Evolutionary conservation across 2,113 vertebrate species (phyloP).

Genomic region (Psammodynastes pulverulentus): DNA sequence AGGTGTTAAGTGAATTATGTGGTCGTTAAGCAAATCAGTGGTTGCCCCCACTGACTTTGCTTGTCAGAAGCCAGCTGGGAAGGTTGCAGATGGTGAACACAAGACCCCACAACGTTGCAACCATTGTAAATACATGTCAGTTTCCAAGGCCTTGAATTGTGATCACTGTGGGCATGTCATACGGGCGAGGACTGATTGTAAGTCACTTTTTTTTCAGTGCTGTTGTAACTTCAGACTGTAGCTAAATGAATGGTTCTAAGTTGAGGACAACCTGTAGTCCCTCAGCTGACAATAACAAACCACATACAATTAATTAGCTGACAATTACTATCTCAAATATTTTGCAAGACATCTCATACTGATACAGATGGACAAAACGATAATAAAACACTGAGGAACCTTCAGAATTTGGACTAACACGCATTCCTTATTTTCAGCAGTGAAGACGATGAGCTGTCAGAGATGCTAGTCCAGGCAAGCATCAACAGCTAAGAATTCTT

Average conservation of each 20-base stretch:
- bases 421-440: background rate
- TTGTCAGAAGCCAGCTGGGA: background rate
- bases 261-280: background rate
- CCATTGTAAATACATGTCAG: background rate
- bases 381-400: background rate
- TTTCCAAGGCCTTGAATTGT: background rate
- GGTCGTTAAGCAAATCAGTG: background rate
- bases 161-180: background rate
- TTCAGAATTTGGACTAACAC: background rate
- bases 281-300: background rate
- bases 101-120: background rate
- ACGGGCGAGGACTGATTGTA: background rate
- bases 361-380: background rate
- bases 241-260: background rate
- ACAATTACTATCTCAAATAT: background rate
- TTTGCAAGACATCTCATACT: background rate
- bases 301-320: background rate
- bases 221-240: background rate
- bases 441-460: background rate
- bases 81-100: background rate
- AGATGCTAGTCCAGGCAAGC: background rate
- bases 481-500: background rate
- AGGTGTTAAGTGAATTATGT: background rate
- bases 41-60: background rate
- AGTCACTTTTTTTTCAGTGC: background rate